Evolutionary conservation across 1,140 invertebrate species (phyloP).

Genomic region (Ladona fulva): DNA sequence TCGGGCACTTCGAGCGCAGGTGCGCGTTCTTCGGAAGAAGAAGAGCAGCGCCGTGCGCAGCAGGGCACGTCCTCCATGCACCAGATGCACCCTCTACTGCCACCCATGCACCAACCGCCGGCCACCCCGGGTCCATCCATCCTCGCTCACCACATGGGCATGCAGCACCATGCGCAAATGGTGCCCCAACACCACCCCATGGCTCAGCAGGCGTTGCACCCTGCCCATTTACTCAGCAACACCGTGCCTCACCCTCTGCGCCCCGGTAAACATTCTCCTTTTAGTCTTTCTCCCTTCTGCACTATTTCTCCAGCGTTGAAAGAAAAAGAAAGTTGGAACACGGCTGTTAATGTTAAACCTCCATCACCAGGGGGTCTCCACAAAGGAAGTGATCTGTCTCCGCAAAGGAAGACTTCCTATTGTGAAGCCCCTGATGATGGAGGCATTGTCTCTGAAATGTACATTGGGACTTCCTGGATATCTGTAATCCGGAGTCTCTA

Average conservation of each 20-base stretch:
- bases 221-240: background rate
- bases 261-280: background rate
- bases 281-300: too few species aligned
- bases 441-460: too few species aligned
- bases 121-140: background rate
- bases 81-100: background rate
- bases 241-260: background rate
- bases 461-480: too few species aligned
- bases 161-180: background rate
- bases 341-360: too few species aligned
- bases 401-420: too few species aligned
- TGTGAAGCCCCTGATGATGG: too few species aligned
- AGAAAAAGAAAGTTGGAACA: too few species aligned
- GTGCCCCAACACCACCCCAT: background rate
- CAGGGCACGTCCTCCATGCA: background rate
- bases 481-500: too few species aligned
- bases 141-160: background rate
- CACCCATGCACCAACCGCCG: background rate
- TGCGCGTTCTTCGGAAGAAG: slow-evolving; percentile 36
- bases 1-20: slow-evolving; percentile 37
- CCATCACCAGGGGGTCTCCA: too few species aligned
- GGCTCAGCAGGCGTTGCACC: background rate
- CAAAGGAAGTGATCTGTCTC: too few species aligned
- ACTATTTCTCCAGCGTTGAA: too few species aligned
- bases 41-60: slow-evolving; percentile 18